Base-by-base conservation (phyloP, 2,797 vertebrate genomes). In the Cheirogaleus major region DNA sequence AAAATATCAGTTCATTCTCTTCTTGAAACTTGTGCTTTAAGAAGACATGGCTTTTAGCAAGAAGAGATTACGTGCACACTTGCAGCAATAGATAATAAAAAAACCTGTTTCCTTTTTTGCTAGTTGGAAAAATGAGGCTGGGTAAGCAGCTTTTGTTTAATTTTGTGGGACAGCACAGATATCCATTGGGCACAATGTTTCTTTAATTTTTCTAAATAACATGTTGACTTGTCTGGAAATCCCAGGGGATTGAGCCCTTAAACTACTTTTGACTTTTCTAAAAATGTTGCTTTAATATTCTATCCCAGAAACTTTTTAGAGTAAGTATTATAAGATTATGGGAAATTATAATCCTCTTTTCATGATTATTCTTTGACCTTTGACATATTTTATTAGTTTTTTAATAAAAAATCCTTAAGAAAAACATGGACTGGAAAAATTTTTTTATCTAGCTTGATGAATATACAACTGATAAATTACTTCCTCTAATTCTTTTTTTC, bases 381-480 rank as follows among this genome's bases (percentile, higher is more conserved):
- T 91, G 85, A 79, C 78, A 67, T 95, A 82, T 85, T 92, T 96
- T 94, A 87, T 93, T 95, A 83, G 13, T 81, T 92, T 96, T 93
- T 93, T 83, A 93, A 86, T 96, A 52, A 96, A 94, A 91, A 78
- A 78, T n/a, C 10, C 90, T 91, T 70, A 50, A 80, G 79, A 73
- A 94, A 94, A 95, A 89, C 61, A 52, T 57, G 18, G 17, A 27
- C 73, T 91, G 41, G 95, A 94, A 97, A 82, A 91, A 91, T 38
- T 91, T 91, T 82, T 76, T 95, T 93, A 79, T 78, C 41, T 91
- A 81, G 69, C 61, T 72, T 89, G 85, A 65, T 98, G 69, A 95
- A 88, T 59, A 93, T 92, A 35, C 45, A 82, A 32, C 82, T 86
- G 76, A 94, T 95, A 92, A 88, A 79, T 94, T 95, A 72, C 43